Conservation (phyloP, 2,888 invertebrate species). For the Melanostoma mellinum region DNA sequence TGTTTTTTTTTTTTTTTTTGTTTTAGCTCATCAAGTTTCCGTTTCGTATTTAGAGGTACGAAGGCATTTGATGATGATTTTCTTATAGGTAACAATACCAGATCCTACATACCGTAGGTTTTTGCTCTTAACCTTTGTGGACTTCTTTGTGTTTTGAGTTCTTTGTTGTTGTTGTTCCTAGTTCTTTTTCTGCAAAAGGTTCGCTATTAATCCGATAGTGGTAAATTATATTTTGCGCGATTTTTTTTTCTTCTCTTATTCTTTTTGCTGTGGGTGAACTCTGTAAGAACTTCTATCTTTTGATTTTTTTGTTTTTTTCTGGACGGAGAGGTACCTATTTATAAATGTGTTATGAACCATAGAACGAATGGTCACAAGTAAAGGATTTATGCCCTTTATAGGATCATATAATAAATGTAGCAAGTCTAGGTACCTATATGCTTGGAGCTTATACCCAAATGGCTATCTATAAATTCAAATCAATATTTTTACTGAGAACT, state of each 20-base stretch:
- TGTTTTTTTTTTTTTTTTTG: slow-evolving; percentile 41
- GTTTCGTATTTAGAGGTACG: slow-evolving; percentile 45
- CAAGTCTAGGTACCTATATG: too few species aligned
- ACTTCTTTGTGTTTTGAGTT: slow-evolving; percentile 46
- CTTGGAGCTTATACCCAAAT: too few species aligned
- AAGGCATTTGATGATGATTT: slow-evolving; percentile 56
- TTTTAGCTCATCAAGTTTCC: slow-evolving; percentile 56
- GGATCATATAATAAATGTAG: too few species aligned
- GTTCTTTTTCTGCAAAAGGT: slow-evolving; percentile 38
- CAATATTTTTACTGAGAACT: too few species aligned
- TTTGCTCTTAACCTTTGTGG: slow-evolving; percentile 51
- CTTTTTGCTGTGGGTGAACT: slow-evolving; percentile 9
- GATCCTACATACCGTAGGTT: slow-evolving; percentile 43
- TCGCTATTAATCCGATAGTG: slow-evolving; percentile 52
- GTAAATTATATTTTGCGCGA: slow-evolving; percentile 41
- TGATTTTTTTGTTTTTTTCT: neutral
- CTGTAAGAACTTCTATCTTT: neutral
- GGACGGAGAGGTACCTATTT: too few species aligned
- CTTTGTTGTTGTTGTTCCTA: slow-evolving; percentile 28
- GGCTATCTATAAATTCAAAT: too few species aligned
- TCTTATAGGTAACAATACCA: slow-evolving; percentile 40
- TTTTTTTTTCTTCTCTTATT: neutral
- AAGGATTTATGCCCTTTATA: too few species aligned
- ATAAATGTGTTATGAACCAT: too few species aligned
- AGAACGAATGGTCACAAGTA: too few species aligned